phyloP scores from a whole-genome alignment of 2,113 vertebrate genomes.

The Agapornis roseicollis region DNA sequence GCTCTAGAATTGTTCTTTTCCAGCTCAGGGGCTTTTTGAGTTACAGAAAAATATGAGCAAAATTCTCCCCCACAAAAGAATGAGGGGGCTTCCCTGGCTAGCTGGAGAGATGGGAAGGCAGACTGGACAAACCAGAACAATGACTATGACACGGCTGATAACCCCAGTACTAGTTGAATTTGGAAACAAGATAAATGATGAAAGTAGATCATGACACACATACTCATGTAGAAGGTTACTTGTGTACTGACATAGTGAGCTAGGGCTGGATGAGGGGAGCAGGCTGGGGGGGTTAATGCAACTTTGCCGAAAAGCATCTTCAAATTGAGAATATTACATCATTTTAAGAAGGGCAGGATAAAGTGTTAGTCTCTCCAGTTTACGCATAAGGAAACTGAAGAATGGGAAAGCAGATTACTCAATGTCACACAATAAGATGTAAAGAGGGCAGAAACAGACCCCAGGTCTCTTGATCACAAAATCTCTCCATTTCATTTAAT shows the following conservation, averaged over 20 bases:
- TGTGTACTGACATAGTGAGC: neutral
- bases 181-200: neutral
- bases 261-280: neutral
- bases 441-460: conserved; percentile 2
- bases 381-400: neutral
- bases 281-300: fast-evolving
- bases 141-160: fast-evolving
- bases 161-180: neutral
- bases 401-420: neutral
- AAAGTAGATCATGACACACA: neutral
- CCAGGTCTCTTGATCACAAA: conserved; percentile 1
- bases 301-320: neutral
- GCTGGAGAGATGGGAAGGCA: neutral
- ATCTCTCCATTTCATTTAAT: conserved; percentile 11
- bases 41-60: neutral
- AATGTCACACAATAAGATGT: neutral
- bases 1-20: neutral
- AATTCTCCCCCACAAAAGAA: neutral
- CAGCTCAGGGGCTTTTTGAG: neutral
- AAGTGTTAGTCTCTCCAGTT: neutral
- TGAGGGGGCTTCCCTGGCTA: neutral
- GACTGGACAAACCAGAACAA: neutral
- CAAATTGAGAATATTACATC: neutral
- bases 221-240: neutral
- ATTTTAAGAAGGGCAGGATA: neutral